phyloP scores from a whole-genome alignment of 2,113 vertebrate species.

The Anser brachyrhynchus region DNA sequence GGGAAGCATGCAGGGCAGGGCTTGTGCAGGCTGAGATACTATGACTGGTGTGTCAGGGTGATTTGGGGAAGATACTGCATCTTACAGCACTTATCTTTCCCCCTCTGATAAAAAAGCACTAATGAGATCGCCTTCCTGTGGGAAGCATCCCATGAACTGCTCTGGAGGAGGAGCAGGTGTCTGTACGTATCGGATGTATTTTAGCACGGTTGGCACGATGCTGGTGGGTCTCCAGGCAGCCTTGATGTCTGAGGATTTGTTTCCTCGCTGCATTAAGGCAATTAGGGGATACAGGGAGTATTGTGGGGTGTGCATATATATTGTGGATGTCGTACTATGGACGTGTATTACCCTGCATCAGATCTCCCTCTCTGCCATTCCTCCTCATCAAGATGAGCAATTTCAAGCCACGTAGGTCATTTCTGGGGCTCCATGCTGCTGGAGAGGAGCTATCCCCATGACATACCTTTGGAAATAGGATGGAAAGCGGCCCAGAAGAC shows the following conservation, averaged over 20 bases:
- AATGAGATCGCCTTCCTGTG: not conserved
- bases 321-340: not conserved
- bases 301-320: rapidly evolving
- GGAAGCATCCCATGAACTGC: not conserved
- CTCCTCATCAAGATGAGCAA: not conserved
- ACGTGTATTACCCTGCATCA: too few species aligned
- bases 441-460: not conserved
- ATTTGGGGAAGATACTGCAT: not conserved
- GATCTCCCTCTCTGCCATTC: not conserved
- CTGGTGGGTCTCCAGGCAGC: not conserved
- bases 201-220: rapidly evolving
- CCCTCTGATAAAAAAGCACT: not conserved
- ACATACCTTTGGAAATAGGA: not conserved
- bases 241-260: not conserved
- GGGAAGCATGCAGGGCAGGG: not conserved
- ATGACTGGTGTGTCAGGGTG: not conserved
- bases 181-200: rapidly evolving
- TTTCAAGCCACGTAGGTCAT: rapidly evolving
- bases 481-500: not conserved
- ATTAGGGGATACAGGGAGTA: not conserved
- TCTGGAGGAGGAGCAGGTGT: not conserved
- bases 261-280: not conserved
- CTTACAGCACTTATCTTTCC: not conserved
- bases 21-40: not conserved
- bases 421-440: not conserved